Conservation (phyloP, 1,140 invertebrate genomes). For the Listronotus oregonensis region DNA sequence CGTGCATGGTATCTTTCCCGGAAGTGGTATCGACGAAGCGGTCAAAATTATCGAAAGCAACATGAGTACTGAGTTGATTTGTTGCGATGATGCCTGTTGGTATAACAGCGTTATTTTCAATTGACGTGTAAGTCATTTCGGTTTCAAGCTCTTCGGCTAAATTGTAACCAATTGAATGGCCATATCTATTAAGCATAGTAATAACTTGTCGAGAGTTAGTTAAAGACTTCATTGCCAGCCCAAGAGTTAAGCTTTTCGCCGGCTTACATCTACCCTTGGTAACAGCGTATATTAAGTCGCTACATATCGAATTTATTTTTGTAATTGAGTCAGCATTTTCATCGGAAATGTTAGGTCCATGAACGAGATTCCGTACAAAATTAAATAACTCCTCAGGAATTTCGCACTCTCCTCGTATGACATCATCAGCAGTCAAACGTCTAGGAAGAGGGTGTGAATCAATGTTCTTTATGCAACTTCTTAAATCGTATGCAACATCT, state of each 20-base stretch:
- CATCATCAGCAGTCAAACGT: no score
- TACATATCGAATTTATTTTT: constrained; percentile 49
- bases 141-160: constrained; percentile 53
- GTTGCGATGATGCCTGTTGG: constrained; percentile 44
- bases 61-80: constrained; percentile 27
- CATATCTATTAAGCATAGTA: constrained; percentile 51
- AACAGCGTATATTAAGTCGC: constrained; percentile 50
- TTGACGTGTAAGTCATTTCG: constrained; percentile 42
- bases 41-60: no score
- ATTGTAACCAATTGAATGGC: constrained; percentile 50
- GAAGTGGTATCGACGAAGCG: no score
- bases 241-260: constrained; percentile 49
- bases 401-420: no score
- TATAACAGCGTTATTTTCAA: constrained; percentile 30
- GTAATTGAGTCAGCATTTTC: constrained; percentile 1
- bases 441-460: constrained; percentile 6
- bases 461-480: no score
- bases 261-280: constrained; percentile 45
- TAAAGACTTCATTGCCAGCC: constrained; percentile 50
- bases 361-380: no score
- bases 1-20: no score
- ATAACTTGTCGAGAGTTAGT: constrained; percentile 49
- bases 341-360: no score
- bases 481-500: constrained; percentile 7
- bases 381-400: no score